A percentile compares a stretch with the other conserved stretches of the same genome.
These are phyloP conservation scores for Ceryle rudis DNA, from an alignment of 2,797 vertebrate species.

Conservation along the genomic window DNA sequence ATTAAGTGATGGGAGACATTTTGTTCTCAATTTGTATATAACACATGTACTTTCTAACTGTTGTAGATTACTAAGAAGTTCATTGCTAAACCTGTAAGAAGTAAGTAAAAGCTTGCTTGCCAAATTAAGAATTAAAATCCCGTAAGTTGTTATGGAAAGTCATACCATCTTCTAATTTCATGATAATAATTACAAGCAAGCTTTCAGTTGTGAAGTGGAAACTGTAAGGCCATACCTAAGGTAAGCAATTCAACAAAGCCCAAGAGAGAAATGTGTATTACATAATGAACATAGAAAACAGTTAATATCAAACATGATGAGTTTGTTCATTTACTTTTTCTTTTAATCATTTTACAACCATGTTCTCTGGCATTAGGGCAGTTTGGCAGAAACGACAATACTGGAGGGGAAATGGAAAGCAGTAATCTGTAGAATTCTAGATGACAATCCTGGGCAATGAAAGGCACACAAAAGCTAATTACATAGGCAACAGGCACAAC, in stretches of 20 bases:
- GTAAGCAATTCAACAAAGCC: neutral
- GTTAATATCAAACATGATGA: neutral
- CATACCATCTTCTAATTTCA: neutral
- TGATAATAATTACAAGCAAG: neutral
- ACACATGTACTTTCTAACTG: neutral
- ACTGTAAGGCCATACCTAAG: neutral
- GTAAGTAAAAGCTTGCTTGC: neutral
- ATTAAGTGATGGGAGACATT: neutral
- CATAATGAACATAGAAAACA: neutral
- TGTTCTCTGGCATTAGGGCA: neutral
- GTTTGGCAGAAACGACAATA: slow-evolving; percentile 6
- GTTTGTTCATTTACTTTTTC: neutral
- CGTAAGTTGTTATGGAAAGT: neutral
- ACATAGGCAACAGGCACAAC: neutral
- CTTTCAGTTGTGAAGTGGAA: neutral
- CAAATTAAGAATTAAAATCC: neutral
- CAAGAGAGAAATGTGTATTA: neutral
- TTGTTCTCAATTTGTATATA: neutral
- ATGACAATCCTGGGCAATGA: neutral
- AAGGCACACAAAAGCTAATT: slow-evolving; percentile 46
- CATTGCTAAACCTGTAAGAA: neutral
- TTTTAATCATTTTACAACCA: neutral
- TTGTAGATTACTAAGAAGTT: neutral
- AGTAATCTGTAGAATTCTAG: neutral
- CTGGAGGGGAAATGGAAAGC: slow-evolving; percentile 16